Percentiles rank a stretch among this genome's conserved stretches.
These are phyloP conservation scores for Numenius arquata DNA, from an alignment of 2,113 vertebrate species.

Conservation along the genomic window DNA sequence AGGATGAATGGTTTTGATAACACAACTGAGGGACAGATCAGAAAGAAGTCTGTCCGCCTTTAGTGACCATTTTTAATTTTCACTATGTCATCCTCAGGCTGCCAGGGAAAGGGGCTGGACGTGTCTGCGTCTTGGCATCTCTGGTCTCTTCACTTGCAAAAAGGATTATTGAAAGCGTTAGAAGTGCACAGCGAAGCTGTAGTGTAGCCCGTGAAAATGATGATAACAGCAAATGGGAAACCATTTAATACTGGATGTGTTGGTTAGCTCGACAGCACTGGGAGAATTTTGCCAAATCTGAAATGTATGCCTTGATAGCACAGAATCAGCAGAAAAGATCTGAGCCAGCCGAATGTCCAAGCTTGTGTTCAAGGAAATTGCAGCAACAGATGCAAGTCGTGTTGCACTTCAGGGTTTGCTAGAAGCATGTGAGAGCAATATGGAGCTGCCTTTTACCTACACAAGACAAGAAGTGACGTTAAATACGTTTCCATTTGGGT, in stretches of 20 bases:
- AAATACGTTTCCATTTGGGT: background rate
- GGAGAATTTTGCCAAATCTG: background rate
- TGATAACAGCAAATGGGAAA: conserved; percentile 39
- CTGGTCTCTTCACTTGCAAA: background rate
- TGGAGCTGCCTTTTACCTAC: background rate
- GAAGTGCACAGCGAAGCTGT: background rate
- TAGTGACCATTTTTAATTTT: background rate
- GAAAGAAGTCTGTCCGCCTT: background rate
- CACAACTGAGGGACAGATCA: background rate
- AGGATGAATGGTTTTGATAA: background rate
- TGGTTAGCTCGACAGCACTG: conserved; percentile 12
- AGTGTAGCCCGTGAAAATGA: conserved; percentile 16
- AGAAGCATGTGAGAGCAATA: background rate
- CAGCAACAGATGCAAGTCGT: background rate
- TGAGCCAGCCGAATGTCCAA: background rate
- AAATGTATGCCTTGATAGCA: background rate
- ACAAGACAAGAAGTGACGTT: background rate
- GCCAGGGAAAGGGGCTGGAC: background rate
- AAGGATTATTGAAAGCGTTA: background rate
- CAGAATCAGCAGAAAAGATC: background rate
- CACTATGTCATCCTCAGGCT: background rate
- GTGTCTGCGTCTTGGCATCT: background rate
- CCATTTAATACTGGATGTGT: background rate
- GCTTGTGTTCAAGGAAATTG: background rate
- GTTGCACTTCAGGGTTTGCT: background rate